Evolutionary conservation across 2,888 invertebrate species (phyloP).

Genomic region (Silvanus unidentatus): DNA sequence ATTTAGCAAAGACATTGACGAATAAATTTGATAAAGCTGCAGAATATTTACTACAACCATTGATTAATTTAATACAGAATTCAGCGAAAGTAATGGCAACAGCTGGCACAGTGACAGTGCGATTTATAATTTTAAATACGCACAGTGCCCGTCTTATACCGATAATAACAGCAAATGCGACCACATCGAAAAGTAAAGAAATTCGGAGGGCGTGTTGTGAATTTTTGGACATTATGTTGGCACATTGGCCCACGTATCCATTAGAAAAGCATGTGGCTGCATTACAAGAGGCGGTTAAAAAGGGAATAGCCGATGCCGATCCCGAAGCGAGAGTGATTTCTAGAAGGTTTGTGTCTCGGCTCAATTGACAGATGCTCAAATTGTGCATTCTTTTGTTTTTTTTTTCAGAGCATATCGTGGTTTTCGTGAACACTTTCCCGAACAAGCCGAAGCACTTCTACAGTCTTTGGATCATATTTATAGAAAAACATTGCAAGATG

Average conservation of each 20-base stretch:
- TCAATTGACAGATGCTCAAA: too few relatives aligned
- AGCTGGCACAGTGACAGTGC: constrained; percentile 77
- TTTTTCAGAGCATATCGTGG: constrained; percentile 75
- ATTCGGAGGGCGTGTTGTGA: constrained; percentile 77
- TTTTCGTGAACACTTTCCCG: constrained; percentile 85
- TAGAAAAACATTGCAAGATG: constrained; percentile 57
- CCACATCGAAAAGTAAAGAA: constrained; percentile 84
- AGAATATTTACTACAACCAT: constrained; percentile 71
- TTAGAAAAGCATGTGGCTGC: constrained; percentile 74
- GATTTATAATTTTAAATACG: constrained; percentile 81
- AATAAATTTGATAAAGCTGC: constrained; percentile 82
- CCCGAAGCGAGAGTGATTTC: constrained; percentile 77
- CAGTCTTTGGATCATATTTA: constrained; percentile 75
- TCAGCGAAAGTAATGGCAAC: constrained; percentile 93
- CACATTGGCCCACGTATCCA: constrained; percentile 78
- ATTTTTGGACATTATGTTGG: constrained; percentile 74
- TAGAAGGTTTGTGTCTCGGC: constrained; percentile 58
- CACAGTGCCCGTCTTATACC: constrained; percentile 76
- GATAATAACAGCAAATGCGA: constrained; percentile 67
- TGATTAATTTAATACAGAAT: constrained; percentile 90
- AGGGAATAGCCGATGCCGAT: constrained; percentile 91
- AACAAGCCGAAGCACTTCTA: constrained; percentile 79
- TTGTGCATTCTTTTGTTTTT: neutral
- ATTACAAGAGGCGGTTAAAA: constrained; percentile 77
- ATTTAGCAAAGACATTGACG: constrained; percentile 77